Conservation (phyloP, 2,888 invertebrate species). For the Aquatica leii region DNA sequence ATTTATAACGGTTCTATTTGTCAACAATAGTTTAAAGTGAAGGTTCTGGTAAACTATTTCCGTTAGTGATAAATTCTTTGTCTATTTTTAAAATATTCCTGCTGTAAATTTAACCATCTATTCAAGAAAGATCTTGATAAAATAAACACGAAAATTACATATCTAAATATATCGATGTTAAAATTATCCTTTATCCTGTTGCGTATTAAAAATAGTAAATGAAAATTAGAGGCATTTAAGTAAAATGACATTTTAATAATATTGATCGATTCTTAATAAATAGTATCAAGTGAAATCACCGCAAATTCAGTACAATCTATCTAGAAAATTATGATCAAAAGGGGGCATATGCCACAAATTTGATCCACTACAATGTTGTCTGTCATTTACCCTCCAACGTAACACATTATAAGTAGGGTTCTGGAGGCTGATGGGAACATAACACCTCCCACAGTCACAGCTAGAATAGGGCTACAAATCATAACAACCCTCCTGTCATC, state of each 20-base stretch:
- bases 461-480: constrained; percentile 55
- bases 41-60: background rate
- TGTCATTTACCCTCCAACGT: constrained; percentile 49
- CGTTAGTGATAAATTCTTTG: background rate
- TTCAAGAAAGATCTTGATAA: too few relatives aligned
- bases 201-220: too few relatives aligned
- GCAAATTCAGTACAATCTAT: constrained; percentile 29
- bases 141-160: too few relatives aligned
- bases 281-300: constrained; percentile 26
- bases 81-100: too few relatives aligned
- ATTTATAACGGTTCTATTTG: constrained; percentile 7
- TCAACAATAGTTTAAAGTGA: background rate
- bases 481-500: constrained; percentile 53
- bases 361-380: constrained; percentile 42
- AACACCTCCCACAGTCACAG: constrained; percentile 54
- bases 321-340: constrained; percentile 31
- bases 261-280: background rate
- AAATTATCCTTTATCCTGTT: too few relatives aligned
- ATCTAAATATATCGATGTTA: background rate
- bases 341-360: constrained; percentile 41
- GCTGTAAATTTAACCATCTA: too few relatives aligned
- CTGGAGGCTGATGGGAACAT: constrained; percentile 50
- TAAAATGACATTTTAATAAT: too few relatives aligned
- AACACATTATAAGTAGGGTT: constrained; percentile 46
- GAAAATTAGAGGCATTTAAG: background rate